A percentile compares a stretch with the other conserved stretches of the same genome.
Conservation (phyloP, 2,888 invertebrate genomes). For the Nysson spinosus region DNA sequence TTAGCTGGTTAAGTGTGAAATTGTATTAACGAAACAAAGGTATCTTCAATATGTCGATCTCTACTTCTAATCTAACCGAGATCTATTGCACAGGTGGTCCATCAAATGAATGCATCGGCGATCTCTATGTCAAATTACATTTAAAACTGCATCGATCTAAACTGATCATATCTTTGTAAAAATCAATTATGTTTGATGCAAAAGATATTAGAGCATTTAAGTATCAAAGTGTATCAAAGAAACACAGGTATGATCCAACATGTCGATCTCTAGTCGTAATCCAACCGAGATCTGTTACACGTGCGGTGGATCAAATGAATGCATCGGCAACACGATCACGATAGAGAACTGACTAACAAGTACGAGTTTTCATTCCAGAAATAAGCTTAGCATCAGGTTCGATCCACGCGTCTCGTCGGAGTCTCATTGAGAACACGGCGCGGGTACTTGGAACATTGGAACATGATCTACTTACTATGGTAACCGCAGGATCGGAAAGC, state of each 20-base stretch:
- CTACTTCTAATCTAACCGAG: constrained; percentile 24
- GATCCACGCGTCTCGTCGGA: constrained; percentile 19
- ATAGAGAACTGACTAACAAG: constrained; percentile 48
- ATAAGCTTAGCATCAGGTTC: constrained; percentile 25
- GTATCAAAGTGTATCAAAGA: too few species aligned
- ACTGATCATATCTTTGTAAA: too few species aligned
- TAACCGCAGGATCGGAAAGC: constrained; percentile 47
- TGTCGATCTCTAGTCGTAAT: constrained; percentile 8
- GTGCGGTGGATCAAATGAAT: constrained; percentile 50
- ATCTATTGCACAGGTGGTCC: constrained; percentile 34
- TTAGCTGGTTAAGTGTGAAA: too few species aligned
- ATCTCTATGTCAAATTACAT: too few species aligned
- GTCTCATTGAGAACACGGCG: constrained; percentile 12
- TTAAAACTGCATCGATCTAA: too few species aligned
- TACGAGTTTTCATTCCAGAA: constrained; percentile 46
- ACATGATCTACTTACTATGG: constrained; percentile 55
- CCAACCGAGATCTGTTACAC: constrained; percentile 32
- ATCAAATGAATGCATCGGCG: constrained; percentile 53
- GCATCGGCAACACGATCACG: constrained; percentile 46
- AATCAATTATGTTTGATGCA: too few species aligned
- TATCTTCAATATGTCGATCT: background rate
- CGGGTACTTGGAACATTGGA: constrained; percentile 23
- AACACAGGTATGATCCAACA: too few species aligned
- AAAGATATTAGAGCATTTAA: too few species aligned
- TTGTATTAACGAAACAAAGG: too few species aligned